A percentile compares a stretch with the other conserved stretches of the same genome.
phyloP scores from a whole-genome alignment of 2,797 vertebrate species.

The Phylloscopus collybita region DNA sequence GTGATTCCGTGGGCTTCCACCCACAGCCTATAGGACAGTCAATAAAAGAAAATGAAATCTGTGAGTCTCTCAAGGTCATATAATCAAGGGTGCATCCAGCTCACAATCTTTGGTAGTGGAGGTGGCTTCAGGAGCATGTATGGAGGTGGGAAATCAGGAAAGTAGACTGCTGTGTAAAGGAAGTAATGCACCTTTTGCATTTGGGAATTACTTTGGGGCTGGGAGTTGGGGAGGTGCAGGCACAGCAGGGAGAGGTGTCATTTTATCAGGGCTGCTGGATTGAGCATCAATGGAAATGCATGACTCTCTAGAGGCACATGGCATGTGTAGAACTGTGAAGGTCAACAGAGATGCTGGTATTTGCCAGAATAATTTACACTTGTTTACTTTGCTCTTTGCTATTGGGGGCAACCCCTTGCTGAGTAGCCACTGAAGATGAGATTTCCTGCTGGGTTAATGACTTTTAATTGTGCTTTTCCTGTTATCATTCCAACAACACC shows the following conservation, averaged over 20 bases:
- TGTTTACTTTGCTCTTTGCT: background rate
- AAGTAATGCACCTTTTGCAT: background rate
- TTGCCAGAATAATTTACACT: background rate
- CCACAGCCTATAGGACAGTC: background rate
- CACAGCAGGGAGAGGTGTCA: background rate
- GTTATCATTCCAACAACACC: background rate
- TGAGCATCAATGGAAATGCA: background rate
- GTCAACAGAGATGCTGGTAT: background rate
- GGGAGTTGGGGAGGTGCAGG: no score
- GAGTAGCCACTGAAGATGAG: background rate
- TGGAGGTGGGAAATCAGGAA: background rate
- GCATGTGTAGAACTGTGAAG: background rate
- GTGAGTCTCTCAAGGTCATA: background rate
- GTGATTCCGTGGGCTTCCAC: background rate
- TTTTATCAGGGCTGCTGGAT: background rate
- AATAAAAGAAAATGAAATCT: background rate
- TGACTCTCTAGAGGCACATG: background rate
- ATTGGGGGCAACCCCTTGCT: background rate
- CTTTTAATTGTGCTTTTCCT: background rate
- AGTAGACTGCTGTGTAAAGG: background rate
- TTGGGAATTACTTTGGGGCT: background rate
- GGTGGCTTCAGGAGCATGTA: background rate
- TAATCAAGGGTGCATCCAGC: background rate
- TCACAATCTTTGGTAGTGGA: background rate
- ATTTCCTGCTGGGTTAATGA: background rate